Evolutionary conservation across 1,140 invertebrate genomes (phyloP).

Genomic region (Caenorhabditis inopinata): DNA sequence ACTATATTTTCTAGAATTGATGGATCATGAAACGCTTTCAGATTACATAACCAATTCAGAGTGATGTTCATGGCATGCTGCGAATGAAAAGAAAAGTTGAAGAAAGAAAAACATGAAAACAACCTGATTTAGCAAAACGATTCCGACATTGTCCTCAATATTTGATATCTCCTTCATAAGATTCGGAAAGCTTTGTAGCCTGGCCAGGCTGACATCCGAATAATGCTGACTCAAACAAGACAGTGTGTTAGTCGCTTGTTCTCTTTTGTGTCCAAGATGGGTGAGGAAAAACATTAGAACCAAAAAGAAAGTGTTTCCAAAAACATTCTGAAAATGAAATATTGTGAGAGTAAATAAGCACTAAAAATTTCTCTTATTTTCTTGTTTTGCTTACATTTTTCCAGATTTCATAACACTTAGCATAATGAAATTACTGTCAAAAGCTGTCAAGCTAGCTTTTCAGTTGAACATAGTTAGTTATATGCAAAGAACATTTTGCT

Average conservation of each 20-base stretch:
- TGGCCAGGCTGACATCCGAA: slow-evolving; percentile 3
- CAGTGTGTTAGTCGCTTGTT: not conserved
- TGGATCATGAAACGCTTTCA: slow-evolving; percentile 24
- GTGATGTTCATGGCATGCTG: slow-evolving; percentile 30
- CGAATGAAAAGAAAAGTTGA: not conserved
- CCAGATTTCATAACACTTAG: too few relatives aligned
- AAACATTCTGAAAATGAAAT: not conserved
- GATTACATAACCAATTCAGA: slow-evolving; percentile 21
- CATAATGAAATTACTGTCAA: too few relatives aligned
- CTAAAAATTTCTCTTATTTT: too few relatives aligned
- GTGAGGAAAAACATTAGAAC: slow-evolving; percentile 6
- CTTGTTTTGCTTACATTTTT: too few relatives aligned
- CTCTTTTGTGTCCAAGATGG: slow-evolving; percentile 16
- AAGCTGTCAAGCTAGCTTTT: too few relatives aligned
- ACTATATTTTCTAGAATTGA: slow-evolving; percentile 6
- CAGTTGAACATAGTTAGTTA: too few relatives aligned
- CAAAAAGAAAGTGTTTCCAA: slow-evolving; percentile 6
- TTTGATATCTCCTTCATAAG: not conserved
- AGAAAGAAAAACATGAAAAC: not conserved
- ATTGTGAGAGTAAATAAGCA: not conserved
- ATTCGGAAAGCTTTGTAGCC: slow-evolving; percentile 11
- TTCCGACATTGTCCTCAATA: slow-evolving; percentile 21
- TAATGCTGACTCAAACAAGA: slow-evolving; percentile 2
- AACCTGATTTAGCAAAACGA: slow-evolving; percentile 27
- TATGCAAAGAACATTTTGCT: too few relatives aligned